Conservation (phyloP, 2,888 invertebrate genomes). For the Limenitis camilla region DNA sequence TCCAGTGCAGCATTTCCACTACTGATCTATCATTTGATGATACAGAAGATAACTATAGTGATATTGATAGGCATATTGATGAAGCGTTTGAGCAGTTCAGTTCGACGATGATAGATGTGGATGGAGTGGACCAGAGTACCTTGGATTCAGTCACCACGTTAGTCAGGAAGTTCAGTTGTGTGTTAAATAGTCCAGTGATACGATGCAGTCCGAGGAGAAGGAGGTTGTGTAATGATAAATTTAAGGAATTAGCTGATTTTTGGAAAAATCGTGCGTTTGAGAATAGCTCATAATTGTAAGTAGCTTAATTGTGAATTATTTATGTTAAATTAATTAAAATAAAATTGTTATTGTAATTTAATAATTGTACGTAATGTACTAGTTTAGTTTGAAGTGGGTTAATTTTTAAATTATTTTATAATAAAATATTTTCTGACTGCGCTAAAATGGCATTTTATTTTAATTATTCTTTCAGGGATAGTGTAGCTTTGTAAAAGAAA, state of each 20-base stretch:
- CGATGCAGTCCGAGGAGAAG: conserved; percentile 44
- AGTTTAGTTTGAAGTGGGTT: no score
- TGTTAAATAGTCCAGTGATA: conserved; percentile 42
- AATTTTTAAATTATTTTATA: no score
- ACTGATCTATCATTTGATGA: conserved; percentile 56
- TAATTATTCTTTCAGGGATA: no score
- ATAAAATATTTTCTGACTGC: no score
- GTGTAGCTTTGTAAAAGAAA: no score
- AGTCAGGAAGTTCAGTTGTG: conserved; percentile 51
- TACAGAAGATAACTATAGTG: conserved; percentile 41
- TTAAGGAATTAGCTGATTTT: conserved; percentile 56
- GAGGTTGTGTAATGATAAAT: conserved; percentile 47
- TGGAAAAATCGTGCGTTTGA: conserved; percentile 45
- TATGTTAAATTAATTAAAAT: no score
- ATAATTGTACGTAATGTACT: no score
- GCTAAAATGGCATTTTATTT: no score
- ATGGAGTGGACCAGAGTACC: conserved; percentile 34
- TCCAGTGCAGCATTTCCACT: conserved; percentile 55
- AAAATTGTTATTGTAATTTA: no score
- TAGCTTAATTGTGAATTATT: conserved; percentile 53
- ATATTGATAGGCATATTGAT: conserved; percentile 54
- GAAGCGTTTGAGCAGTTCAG: conserved; percentile 55
- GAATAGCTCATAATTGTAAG: conserved; percentile 5
- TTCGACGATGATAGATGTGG: conserved; percentile 37
- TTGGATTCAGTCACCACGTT: conserved; percentile 54